Conservation (phyloP, 2,113 vertebrate species). For the Syngnathoides biaculeatus region DNA sequence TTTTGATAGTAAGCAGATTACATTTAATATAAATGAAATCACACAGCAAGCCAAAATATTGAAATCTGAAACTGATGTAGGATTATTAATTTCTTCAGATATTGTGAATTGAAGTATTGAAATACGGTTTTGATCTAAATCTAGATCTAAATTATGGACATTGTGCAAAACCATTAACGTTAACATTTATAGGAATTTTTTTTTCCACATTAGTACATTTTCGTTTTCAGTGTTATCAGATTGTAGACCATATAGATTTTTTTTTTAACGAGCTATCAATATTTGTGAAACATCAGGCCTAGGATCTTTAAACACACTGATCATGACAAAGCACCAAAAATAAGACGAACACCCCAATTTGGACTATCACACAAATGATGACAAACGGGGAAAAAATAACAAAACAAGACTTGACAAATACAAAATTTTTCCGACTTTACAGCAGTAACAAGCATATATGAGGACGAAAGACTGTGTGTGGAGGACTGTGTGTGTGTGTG, state of each 20-base stretch:
- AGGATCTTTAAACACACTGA: conserved; percentile 48
- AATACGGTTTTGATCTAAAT: not conserved
- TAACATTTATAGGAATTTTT: not conserved
- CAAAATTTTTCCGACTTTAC: conserved; percentile 24
- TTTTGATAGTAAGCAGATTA: conserved; percentile 13
- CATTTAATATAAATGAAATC: conserved; percentile 26
- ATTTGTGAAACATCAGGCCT: not conserved
- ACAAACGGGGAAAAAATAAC: not conserved
- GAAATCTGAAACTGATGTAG: conserved; percentile 11
- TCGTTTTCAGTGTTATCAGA: no score
- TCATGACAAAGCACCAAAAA: conserved; percentile 27
- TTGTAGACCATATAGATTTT: no score
- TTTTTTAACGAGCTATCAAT: not conserved
- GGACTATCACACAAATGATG: conserved; percentile 6
- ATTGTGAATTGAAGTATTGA: conserved; percentile 5
- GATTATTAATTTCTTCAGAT: not conserved
- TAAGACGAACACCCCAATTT: not conserved
- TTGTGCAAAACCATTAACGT: not conserved
- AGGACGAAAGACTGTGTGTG: conserved; percentile 3
- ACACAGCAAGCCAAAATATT: conserved; percentile 15
- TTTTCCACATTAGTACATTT: not conserved
- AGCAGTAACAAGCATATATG: not conserved
- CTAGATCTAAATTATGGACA: not conserved
- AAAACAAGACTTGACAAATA: conserved; percentile 1
- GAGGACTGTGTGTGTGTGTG: conserved; percentile 7